phyloP scores from a whole-genome alignment of 2,113 vertebrate species.

The Entelurus aequoreus region DNA sequence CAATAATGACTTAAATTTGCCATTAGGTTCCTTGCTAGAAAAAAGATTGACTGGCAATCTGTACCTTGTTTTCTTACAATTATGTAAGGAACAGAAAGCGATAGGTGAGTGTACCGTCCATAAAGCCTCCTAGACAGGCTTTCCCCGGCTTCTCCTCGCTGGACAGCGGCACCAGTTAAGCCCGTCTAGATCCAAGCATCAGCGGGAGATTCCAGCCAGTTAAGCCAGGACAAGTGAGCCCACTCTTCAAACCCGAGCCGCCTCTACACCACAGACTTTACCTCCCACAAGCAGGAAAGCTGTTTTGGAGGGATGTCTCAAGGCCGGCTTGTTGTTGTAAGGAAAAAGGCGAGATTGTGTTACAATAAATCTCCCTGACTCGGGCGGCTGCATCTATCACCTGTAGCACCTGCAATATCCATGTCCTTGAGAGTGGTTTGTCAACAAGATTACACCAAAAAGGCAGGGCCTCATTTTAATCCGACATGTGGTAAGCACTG shows the following conservation, averaged over 20 bases:
- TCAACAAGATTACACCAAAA: slow-evolving; percentile 1
- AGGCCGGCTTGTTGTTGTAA: slow-evolving; percentile 38
- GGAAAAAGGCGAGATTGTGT: slow-evolving; percentile 12
- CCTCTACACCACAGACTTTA: slow-evolving; percentile 21
- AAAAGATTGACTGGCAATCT: background rate
- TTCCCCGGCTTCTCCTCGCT: slow-evolving; percentile 18
- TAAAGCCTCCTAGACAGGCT: slow-evolving; percentile 24
- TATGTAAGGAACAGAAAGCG: background rate
- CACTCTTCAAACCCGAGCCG: slow-evolving; percentile 34
- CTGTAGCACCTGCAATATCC: slow-evolving; percentile 1
- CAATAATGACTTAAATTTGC: background rate
- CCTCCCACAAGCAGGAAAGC: slow-evolving; percentile 26
- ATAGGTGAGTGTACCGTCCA: background rate
- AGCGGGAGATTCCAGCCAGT: slow-evolving; percentile 44
- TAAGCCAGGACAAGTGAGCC: slow-evolving; percentile 51
- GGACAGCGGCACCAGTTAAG: slow-evolving; percentile 29
- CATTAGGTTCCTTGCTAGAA: background rate
- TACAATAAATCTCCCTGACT: slow-evolving; percentile 10
- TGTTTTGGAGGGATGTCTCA: slow-evolving; percentile 25
- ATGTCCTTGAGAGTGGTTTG: slow-evolving; percentile 1
- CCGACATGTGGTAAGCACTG: background rate
- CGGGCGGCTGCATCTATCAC: slow-evolving; percentile 22
- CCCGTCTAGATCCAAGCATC: slow-evolving; percentile 35
- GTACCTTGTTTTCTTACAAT: background rate
- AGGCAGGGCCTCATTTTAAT: background rate